These are phyloP conservation scores for Bombus terrestris DNA, from an alignment of 1,140 invertebrate genomes.

Conservation along the genomic window DNA sequence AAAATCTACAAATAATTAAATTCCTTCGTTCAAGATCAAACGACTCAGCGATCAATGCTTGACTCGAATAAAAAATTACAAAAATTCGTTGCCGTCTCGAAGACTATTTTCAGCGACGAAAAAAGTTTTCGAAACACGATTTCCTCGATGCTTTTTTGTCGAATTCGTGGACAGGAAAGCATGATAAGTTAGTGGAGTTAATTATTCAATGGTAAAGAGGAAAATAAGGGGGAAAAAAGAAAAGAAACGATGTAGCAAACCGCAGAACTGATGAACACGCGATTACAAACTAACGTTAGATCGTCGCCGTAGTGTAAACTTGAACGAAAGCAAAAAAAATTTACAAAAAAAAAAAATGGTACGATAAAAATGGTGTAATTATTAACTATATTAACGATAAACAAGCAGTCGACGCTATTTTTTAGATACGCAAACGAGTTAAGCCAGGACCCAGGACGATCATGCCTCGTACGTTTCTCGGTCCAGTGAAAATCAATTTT, in stretches of 20 bases:
- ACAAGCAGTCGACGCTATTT: slow-evolving; percentile 61
- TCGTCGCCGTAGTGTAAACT: slow-evolving; percentile 42
- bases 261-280: slow-evolving; percentile 62
- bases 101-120: neutral
- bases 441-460: slow-evolving; percentile 64
- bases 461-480: slow-evolving; percentile 60
- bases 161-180: neutral
- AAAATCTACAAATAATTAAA: too few species aligned
- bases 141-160: slow-evolving; percentile 3
- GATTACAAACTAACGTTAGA: slow-evolving; percentile 51
- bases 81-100: slow-evolving; percentile 10
- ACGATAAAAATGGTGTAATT: slow-evolving; percentile 6
- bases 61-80: too few species aligned
- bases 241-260: slow-evolving; percentile 20
- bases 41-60: neutral
- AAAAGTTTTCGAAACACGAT: slow-evolving; percentile 7
- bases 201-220: neutral
- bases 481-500: slow-evolving; percentile 17
- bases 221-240: too few species aligned
- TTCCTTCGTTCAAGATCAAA: too few species aligned
- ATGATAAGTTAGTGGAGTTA: neutral
- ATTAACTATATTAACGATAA: slow-evolving; percentile 47
- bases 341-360: neutral
- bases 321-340: slow-evolving; percentile 23
- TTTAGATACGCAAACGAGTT: slow-evolving; percentile 59